Base-by-base conservation (phyloP, 1,140 invertebrate species). In the Phymorhynchus buccinoides region DNA sequence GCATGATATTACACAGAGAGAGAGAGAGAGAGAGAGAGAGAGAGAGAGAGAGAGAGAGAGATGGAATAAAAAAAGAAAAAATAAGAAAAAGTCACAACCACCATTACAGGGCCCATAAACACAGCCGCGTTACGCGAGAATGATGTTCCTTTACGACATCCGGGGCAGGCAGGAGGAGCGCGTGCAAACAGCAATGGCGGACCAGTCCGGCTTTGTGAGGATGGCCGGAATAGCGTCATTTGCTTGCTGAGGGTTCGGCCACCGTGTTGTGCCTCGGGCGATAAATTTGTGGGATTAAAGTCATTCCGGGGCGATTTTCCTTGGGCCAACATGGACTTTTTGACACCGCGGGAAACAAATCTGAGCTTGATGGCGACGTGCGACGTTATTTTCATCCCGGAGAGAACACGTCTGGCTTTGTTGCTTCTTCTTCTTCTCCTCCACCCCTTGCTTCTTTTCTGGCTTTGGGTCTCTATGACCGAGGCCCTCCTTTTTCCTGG, bases 71-170 rank as follows among this genome's bases (percentile, higher is more conserved):
- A 14, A 18, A 18, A 52, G 48, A 52, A 18, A 52, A 52, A 52
- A 52, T 14, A 2, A 52, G 22, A 52, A 52, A 66, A 66, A 66
- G 62, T 16, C 62, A 7, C 32, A 37, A 37, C 68, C 68, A 37
- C 68, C 68, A 71, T 71, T 71, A 71, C 68, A 71, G 35, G 68
- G 68, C 68, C 68, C 68, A 37, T 71, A 71, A 71, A 71, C 68
- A 71, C 68, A 9, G 68, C 68, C 14, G 68, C 68, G 68, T 35
- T 71, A 71, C 68, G 68, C 68, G 68, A 22, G 68, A 71, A 71
- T 71, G 68, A 71, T 71, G 68, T 71, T 37, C 68, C 68, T 71
- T 71, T 71, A 71, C 68, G 68, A 71, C 68, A 71, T 71, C 68
- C 68, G 68, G 68, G 68, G 30, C 68, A 71, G 30, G 68, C 68